Evolutionary conservation across 2,113 vertebrate genomes (phyloP).

Genomic region (Triplophysa dalaica): DNA sequence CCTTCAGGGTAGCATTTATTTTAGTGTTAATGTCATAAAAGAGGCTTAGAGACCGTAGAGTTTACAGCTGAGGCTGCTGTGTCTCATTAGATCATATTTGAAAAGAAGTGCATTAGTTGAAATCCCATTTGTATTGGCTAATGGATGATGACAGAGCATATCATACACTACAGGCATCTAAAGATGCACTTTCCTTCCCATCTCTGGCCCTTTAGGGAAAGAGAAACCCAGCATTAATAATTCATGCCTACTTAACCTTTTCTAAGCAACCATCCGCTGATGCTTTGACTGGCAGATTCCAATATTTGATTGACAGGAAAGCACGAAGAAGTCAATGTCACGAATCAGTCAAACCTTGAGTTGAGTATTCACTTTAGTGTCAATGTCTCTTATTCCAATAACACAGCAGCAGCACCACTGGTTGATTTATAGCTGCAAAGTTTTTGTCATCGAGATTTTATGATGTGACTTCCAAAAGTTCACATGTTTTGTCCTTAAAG

Average conservation of each 20-base stretch:
- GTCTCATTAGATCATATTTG: neutral
- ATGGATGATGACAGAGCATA: slow-evolving; percentile 30
- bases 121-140: slow-evolving; percentile 37
- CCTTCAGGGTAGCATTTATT: neutral
- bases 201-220: neutral
- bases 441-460: neutral
- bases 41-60: neutral
- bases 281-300: slow-evolving; percentile 12
- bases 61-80: neutral
- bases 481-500: neutral
- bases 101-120: slow-evolving; percentile 21
- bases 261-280: neutral
- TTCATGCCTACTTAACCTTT: slow-evolving; percentile 8
- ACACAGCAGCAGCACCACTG: neutral
- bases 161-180: slow-evolving; percentile 9
- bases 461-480: neutral
- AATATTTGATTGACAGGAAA: slow-evolving; percentile 9
- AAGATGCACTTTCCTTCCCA: slow-evolving; percentile 15
- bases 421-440: neutral
- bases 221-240: slow-evolving; percentile 20
- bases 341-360: slow-evolving; percentile 15
- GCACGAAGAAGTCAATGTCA: slow-evolving; percentile 8
- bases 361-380: neutral
- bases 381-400: neutral
- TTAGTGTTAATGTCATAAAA: neutral